phyloP scores from a whole-genome alignment of 2,888 invertebrate genomes.

The Dryobota labecula region DNA sequence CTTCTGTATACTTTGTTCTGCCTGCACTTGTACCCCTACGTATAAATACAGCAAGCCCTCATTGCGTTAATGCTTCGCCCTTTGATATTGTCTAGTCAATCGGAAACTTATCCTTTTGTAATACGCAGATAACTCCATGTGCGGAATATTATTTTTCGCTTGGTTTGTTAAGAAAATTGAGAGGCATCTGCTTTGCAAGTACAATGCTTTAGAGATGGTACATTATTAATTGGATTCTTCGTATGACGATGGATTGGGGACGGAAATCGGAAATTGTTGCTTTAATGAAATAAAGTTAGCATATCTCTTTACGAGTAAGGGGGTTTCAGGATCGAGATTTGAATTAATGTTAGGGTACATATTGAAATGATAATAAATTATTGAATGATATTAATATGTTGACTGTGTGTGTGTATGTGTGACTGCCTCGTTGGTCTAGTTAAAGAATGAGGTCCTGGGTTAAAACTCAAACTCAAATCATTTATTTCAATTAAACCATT shows the following conservation, averaged over 20 bases:
- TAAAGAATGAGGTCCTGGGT: no score
- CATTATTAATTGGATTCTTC: conserved; percentile 52
- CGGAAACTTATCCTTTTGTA: conserved; percentile 87
- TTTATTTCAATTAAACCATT: no score
- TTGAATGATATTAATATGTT: neutral
- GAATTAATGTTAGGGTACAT: neutral
- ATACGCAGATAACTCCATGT: conserved; percentile 80
- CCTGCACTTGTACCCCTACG: conserved; percentile 62
- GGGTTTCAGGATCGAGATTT: neutral
- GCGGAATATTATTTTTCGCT: conserved; percentile 84
- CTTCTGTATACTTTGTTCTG: conserved; percentile 39
- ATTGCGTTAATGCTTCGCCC: conserved; percentile 80
- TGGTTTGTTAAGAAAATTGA: conserved; percentile 86
- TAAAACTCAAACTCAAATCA: no score
- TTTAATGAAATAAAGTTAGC: conserved; percentile 41
- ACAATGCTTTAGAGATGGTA: conserved; percentile 56
- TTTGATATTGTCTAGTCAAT: conserved; percentile 86
- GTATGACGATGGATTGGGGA: conserved; percentile 27
- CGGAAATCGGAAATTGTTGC: conserved; percentile 46
- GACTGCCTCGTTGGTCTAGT: no score
- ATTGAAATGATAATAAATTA: neutral
- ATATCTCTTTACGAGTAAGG: conserved; percentile 6
- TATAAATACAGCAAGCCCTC: conserved; percentile 71
- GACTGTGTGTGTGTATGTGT: no score
- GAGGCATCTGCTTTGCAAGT: conserved; percentile 79